These are phyloP conservation scores for Congeria kusceri DNA, from an alignment of 2,888 invertebrate genomes.

Conservation along the genomic window DNA sequence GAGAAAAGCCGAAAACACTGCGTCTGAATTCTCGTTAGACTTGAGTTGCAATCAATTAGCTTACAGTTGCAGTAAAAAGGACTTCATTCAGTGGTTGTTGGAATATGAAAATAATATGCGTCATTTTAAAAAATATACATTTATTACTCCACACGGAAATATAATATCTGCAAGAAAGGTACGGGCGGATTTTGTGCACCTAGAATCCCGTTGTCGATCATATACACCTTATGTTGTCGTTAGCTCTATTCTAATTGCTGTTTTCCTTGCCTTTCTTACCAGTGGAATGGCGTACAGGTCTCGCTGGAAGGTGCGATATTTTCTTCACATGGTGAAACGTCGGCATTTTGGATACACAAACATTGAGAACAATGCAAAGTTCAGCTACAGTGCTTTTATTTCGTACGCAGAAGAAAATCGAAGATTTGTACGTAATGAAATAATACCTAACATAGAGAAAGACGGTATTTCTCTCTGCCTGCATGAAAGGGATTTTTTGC, in stretches of 20 bases:
- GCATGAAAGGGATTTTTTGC: conserved; percentile 68
- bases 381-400: conserved; percentile 45
- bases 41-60: conserved; percentile 28
- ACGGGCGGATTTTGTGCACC: too few species aligned
- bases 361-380: conserved; percentile 8
- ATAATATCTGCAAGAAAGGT: too few species aligned
- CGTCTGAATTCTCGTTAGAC: conserved; percentile 21
- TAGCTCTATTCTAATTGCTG: conserved; percentile 19
- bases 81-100: conserved; percentile 37
- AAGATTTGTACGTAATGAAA: conserved; percentile 19
- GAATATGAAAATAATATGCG: conserved; percentile 11
- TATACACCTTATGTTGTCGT: conserved; percentile 13
- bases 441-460: conserved; percentile 27
- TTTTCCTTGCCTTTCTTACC: conserved; percentile 33
- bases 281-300: conserved; percentile 44
- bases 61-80: conserved; percentile 13
- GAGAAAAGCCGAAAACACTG: background rate
- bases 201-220: conserved; percentile 10
- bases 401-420: conserved; percentile 48
- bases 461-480: conserved; percentile 59
- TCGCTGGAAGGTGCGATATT: conserved; percentile 60
- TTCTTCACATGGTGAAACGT: conserved; percentile 39
- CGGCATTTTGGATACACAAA: conserved; percentile 31
- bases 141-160: too few species aligned
- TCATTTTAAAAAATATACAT: too few species aligned